Evolutionary conservation across 1,140 invertebrate species (phyloP).

Genomic region (Hyphantria cunea): DNA sequence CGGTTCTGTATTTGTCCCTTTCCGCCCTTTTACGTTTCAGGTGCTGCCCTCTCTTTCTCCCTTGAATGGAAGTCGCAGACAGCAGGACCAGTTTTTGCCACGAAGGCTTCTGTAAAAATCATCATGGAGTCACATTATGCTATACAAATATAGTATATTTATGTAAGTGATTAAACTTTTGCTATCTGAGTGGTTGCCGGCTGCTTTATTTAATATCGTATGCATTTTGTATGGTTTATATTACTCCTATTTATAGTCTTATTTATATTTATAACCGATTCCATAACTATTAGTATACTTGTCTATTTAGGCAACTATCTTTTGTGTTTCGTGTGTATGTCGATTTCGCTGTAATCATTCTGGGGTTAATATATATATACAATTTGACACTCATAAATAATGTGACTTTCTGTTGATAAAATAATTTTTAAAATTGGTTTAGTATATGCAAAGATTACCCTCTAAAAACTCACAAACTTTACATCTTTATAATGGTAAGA

Average conservation of each 20-base stretch:
- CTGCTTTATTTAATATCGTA: neutral
- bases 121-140: constrained; percentile 26
- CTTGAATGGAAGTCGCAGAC: constrained; percentile 70
- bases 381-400: no score
- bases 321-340: no score
- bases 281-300: no score
- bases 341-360: no score
- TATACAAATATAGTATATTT: constrained; percentile 12
- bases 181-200: constrained; percentile 8
- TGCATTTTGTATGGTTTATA: neutral
- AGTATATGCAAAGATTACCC: no score
- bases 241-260: neutral
- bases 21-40: constrained; percentile 32
- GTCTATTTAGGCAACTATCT: no score
- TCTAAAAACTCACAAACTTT: no score
- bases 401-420: no score
- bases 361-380: no score
- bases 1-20: constrained; percentile 51
- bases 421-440: no score
- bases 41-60: constrained; percentile 51
- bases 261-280: no score
- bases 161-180: constrained; percentile 3
- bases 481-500: no score
- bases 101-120: constrained; percentile 27
- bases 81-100: constrained; percentile 68